These are phyloP conservation scores for Tetrax tetrax DNA, from an alignment of 2,113 vertebrate species.

Conservation along the genomic window DNA sequence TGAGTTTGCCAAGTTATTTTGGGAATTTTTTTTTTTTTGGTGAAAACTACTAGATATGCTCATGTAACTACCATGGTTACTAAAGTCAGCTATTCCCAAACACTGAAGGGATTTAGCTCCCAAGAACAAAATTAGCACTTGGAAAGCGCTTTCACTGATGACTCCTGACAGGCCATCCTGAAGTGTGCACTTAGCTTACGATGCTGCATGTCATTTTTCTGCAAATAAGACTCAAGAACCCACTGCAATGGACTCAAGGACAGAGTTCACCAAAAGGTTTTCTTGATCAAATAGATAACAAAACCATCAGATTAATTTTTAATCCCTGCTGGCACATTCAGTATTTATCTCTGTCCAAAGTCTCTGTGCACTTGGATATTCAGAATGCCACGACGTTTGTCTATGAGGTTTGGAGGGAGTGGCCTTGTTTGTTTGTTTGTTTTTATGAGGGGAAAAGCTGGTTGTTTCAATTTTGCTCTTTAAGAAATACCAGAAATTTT, in stretches of 20 bases:
- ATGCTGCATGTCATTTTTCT: background rate
- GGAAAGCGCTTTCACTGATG: background rate
- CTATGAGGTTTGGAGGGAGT: background rate
- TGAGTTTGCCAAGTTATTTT: background rate
- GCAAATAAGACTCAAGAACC: background rate
- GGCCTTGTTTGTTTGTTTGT: background rate
- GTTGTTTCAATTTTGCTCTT: background rate
- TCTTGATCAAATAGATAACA: background rate
- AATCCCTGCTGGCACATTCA: background rate
- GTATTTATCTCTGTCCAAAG: background rate
- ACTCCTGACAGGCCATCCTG: background rate
- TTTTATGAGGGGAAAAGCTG: background rate
- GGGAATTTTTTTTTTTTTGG: background rate
- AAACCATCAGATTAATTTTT: conserved; percentile 42
- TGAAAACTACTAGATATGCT: fast-evolving
- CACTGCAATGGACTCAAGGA: background rate
- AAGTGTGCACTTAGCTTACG: background rate
- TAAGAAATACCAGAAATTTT: background rate
- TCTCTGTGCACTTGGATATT: background rate
- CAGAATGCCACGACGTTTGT: background rate
- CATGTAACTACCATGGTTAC: background rate
- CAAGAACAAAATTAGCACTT: background rate
- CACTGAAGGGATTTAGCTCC: background rate
- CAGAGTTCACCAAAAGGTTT: conserved; percentile 12
- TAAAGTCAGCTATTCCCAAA: background rate